Base-by-base conservation (phyloP, 2,113 vertebrate species). In the Phrynosoma platyrhinos region DNA sequence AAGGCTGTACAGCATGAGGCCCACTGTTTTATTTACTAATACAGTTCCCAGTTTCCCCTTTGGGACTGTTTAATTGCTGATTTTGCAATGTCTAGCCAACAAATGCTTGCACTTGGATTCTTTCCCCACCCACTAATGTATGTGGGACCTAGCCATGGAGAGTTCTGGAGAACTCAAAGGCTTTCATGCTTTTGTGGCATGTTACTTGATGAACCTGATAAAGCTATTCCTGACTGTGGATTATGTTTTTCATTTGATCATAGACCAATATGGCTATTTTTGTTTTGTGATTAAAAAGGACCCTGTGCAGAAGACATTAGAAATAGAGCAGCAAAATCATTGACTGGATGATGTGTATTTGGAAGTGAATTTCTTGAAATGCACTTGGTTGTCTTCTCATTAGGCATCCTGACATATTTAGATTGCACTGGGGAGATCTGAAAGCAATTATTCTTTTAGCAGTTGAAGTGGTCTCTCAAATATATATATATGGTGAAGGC, bases 361-460 rank as follows among this genome's bases (percentile, higher is more conserved):
- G 75, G 53, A 23, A 82, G 12, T 52, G 52, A 75, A 53, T 47
- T 82, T 47, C 25, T 52, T 84, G 82, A 83, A 83, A 71, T 53
- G 27, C 13, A n/a, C 1, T 47, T 78, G 52, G 76, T 53, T 76
- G 16, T 47, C 27, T 13, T 80, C 53, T 66, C 42, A 55, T 13
- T 68, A 58, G 5, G 25, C 30, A 6, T 36, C 4, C 9, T 84
- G n/a, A 25, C 1, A 27, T 76, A 4, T 76, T 85, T 62, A 9
- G 4, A 42, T 62, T 30, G 18, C 36, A 13, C 21, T 75, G 30
- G 21, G 55, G n/a, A 55, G 20, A 9, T 12, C 20, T 36, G 10
- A 72, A 53, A 83, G 30, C 64, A 18, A 30, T 69, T 69, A 42
- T 82, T 69, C 25, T 79, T 68, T 79, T 68, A 76, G 3, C 40